Base-by-base conservation (phyloP, 1,140 invertebrate species). In the Plodia interpunctella region DNA sequence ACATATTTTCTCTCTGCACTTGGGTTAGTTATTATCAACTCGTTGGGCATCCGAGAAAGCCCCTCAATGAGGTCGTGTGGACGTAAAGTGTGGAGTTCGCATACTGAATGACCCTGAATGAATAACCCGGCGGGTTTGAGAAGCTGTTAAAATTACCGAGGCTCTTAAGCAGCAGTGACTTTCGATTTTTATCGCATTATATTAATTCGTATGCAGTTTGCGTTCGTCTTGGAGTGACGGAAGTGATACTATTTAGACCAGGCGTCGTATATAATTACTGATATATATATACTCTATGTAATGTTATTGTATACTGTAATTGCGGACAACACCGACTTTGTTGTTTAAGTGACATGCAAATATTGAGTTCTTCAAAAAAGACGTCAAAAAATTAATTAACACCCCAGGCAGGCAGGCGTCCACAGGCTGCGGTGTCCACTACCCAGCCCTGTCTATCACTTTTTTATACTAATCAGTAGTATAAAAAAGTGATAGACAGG, bases 191-290 rank as follows among this genome's bases (percentile, higher is more conserved):
- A 17, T 53, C 18, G 65, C 53, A 54, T 72, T 66, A 53, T 56
- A 66, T 60, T 57, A 3, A 78, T 83, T 83, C 66, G 71, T 83
- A 83, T 83, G 71, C 80, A 76, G 55, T 65, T 62, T 65, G 59
- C 53, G 54, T 51, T 56, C 68, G 70, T 77, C 72, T 76, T 73
- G 56, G 66, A 67, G 65, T 70, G 68, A 74, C 77, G 79, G 74
- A 80, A 80, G 76, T 71, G 72, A 60, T 68, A 10, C 3, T n/a
- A 44, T 15, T n/a, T 15, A 44, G 13, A 44, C 13, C 38, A 44
- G 15, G 38, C 0, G 5, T 6, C 8, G 5, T 15, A 44, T 44
- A 44, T 15, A 15, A 17, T 44, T 44, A 44, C 13, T 13, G 1
- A n/a, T 6, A 2, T 44, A 44, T 44, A n/a, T 44, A 25, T 25